Percentiles rank a stretch among this genome's conserved stretches.
Conservation (phyloP, 1,140 invertebrate species). For the Anoplolepis gracilipes region DNA sequence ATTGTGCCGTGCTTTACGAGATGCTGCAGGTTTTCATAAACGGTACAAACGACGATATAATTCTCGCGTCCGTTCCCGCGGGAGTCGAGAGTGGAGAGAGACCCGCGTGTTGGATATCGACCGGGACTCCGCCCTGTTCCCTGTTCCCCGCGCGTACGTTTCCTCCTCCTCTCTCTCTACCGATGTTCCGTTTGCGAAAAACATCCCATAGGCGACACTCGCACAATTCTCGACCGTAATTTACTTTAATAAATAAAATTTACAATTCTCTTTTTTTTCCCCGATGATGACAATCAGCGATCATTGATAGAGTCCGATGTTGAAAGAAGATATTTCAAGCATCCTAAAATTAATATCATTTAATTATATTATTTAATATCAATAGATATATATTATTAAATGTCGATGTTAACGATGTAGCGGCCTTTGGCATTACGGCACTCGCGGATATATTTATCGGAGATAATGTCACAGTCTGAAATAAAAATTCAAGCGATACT, state of each 20-base stretch:
- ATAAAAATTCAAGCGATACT: conserved; percentile 39
- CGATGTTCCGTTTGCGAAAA: conserved; percentile 51
- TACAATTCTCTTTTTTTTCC: neutral
- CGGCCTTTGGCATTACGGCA: conserved; percentile 33
- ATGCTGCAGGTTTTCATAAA: conserved; percentile 63
- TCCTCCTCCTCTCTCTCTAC: neutral
- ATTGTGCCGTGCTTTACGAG: conserved; percentile 55
- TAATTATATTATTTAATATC: too few relatives aligned
- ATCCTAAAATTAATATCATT: too few relatives aligned
- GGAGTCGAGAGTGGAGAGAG: conserved; percentile 57
- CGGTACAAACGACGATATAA: conserved; percentile 71
- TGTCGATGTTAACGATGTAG: conserved; percentile 25
- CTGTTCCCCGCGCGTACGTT: conserved; percentile 53
- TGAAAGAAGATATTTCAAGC: neutral
- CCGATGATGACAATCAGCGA: neutral
- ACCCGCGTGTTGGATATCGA: conserved; percentile 75
- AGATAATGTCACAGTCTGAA: conserved; percentile 43
- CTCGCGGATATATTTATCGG: conserved; percentile 38
- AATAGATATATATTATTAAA: neutral
- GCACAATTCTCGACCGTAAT: neutral
- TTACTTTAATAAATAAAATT: conserved; percentile 7
- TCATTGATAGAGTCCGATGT: neutral
- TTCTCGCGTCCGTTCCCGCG: conserved; percentile 68
- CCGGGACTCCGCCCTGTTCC: conserved; percentile 74
- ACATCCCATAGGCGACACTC: conserved; percentile 25